These are phyloP conservation scores for Oryctolagus cuniculus DNA, from an alignment of 2,113 vertebrate genomes.

Conservation along the genomic window mOryCun1.1 NC_091438.1:156887501-156888000, in stretches of 20 bases:
- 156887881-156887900: conserved; percentile 45
- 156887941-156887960: conserved; percentile 96
- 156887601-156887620: rapidly evolving
- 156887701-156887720: rapidly evolving
- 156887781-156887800: not conserved
- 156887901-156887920: conserved; percentile 94
- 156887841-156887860: not conserved
- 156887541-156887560: not conserved
- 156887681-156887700: rapidly evolving
- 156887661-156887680: rapidly evolving
- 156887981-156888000: conserved; percentile 97
- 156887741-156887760: not conserved
- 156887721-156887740: rapidly evolving
- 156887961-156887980: conserved; percentile 92
- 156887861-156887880: too few species aligned
- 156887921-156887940: conserved; percentile 93
- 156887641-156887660: not conserved
- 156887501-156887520: rapidly evolving
- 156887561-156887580: not conserved
- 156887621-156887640: not conserved
- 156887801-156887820: not conserved
- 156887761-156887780: not conserved
- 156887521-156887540: not conserved
- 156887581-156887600: not conserved
- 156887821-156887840: not conserved